These are phyloP conservation scores for Doris montereyensis DNA, from an alignment of 2,888 invertebrate genomes.

Conservation along the genomic window DNA sequence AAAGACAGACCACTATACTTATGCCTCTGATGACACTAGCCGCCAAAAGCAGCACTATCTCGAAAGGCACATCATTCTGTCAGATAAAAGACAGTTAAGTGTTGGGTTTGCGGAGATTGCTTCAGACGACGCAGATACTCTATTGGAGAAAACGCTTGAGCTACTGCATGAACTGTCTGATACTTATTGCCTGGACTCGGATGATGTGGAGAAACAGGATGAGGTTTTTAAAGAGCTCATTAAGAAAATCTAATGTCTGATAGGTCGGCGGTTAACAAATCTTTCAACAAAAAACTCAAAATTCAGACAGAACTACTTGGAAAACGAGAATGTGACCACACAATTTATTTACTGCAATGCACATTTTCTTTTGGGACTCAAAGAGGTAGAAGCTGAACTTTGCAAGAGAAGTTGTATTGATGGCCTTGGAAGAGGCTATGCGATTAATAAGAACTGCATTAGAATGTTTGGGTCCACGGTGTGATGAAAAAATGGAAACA, in stretches of 20 bases:
- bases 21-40: neutral
- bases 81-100: neutral
- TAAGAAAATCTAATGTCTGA: conserved; percentile 1
- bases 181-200: neutral
- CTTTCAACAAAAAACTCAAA: neutral
- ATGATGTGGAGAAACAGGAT: neutral
- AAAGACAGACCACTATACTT: neutral
- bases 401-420: neutral
- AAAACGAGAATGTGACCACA: neutral
- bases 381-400: neutral
- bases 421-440: neutral
- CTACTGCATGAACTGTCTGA: neutral
- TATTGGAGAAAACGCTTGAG: neutral
- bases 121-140: neutral
- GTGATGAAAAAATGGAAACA: conserved; percentile 5
- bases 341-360: conserved; percentile 7
- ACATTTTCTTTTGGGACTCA: neutral
- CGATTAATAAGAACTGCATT: neutral
- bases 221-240: neutral
- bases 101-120: conserved; percentile 1
- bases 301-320: neutral
- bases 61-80: neutral
- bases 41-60: neutral
- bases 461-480: neutral
- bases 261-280: neutral